These are phyloP conservation scores for Siniperca scherzeri DNA, from an alignment of 2,797 vertebrate species.

Conservation along the genomic window DNA sequence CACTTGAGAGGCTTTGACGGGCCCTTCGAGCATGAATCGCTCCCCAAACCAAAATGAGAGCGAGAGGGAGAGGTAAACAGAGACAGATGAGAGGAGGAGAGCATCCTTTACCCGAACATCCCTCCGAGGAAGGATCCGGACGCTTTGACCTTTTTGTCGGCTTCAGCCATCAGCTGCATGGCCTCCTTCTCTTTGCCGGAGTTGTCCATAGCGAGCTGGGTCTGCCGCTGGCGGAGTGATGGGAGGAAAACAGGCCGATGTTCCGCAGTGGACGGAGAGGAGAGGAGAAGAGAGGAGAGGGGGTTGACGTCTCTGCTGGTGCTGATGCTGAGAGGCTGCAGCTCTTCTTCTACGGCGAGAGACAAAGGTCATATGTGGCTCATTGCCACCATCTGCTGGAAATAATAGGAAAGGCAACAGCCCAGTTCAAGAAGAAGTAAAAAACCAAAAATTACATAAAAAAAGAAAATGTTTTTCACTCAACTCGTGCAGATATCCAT, in stretches of 20 bases:
- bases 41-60: constrained; percentile 9
- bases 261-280: constrained; percentile 64
- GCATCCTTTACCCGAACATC: constrained; percentile 92
- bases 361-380: background rate
- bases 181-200: constrained; percentile 96
- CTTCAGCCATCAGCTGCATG: constrained; percentile 97
- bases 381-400: constrained; percentile 49
- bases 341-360: constrained; percentile 63
- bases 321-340: constrained; percentile 70
- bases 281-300: constrained; percentile 7
- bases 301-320: constrained; percentile 43
- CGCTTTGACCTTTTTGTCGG: constrained; percentile 96
- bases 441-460: background rate
- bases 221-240: constrained; percentile 43
- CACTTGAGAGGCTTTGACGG: constrained; percentile 8
- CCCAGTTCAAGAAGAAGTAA: too few relatives aligned
- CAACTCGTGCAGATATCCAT: too few relatives aligned
- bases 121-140: constrained; percentile 96
- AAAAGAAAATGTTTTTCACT: background rate
- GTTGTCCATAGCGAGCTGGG: constrained; percentile 89
- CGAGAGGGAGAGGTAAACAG: constrained; percentile 53
- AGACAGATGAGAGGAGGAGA: background rate
- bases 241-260: constrained; percentile 51
- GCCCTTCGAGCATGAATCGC: constrained; percentile 37
- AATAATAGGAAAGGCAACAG: rapidly evolving